Conservation (phyloP, 1,140 invertebrate species). For the Lanistes nyassanus region DNA sequence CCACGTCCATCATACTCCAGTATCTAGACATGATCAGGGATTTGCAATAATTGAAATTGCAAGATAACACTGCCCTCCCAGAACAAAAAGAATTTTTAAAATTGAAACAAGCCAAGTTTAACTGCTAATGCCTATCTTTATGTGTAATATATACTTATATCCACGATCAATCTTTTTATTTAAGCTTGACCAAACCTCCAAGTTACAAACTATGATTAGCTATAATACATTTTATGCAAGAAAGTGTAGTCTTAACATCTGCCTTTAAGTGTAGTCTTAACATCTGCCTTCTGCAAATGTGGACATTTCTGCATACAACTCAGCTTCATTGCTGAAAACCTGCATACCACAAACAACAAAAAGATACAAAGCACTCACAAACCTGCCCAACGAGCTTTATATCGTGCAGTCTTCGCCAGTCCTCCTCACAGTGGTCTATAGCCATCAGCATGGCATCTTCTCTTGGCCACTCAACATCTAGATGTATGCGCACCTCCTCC, state of each 20-base stretch:
- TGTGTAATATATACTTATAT: neutral
- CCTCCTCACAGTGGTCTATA: constrained; percentile 71
- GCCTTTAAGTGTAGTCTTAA: neutral
- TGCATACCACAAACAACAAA: neutral
- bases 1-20: constrained; percentile 72
- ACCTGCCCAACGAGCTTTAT: constrained; percentile 71
- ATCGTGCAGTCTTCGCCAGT: constrained; percentile 71
- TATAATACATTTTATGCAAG: neutral
- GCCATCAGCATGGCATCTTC: constrained; percentile 70
- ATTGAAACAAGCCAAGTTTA: neutral
- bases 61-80: too few relatives aligned
- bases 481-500: constrained; percentile 64
- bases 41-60: too few relatives aligned
- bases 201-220: neutral
- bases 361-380: constrained; percentile 26
- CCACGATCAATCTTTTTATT: neutral
- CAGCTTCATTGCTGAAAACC: neutral
- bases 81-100: neutral
- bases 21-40: too few relatives aligned
- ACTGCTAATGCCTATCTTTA: neutral
- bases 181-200: neutral
- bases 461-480: constrained; percentile 65
- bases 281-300: neutral
- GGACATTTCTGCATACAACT: neutral
- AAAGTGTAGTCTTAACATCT: neutral